These are phyloP conservation scores for Aphelenchoides besseyi DNA, from an alignment of 1,140 invertebrate genomes.

Conservation along the genomic window DNA sequence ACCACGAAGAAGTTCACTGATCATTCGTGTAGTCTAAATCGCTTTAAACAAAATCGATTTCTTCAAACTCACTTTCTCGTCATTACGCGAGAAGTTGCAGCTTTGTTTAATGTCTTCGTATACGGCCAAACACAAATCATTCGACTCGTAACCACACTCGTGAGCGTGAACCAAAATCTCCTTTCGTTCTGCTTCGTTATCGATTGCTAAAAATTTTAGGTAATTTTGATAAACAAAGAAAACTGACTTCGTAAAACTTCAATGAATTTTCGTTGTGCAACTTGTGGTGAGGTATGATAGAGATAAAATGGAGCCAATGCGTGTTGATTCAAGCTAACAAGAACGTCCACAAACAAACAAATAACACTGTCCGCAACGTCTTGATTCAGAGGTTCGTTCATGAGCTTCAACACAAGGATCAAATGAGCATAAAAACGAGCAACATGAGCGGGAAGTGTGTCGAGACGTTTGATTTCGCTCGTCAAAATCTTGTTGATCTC, in stretches of 20 bases:
- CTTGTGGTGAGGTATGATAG: not conserved
- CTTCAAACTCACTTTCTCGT: constrained; percentile 14
- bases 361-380: constrained; percentile 5
- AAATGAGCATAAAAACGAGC: constrained; percentile 9
- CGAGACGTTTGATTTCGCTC: not conserved
- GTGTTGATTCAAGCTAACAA: not conserved
- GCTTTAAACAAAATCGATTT: not conserved
- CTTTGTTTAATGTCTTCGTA: not conserved
- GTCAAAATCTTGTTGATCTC: not conserved
- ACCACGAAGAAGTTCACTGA: constrained; percentile 36
- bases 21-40: constrained; percentile 11
- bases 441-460: not conserved
- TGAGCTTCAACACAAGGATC: not conserved
- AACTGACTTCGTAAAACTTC: not conserved
- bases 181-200: constrained; percentile 8
- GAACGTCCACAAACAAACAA: constrained; percentile 12
- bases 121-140: constrained; percentile 1
- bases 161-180: constrained; percentile 4
- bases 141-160: constrained; percentile 2
- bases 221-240: constrained; percentile 1
- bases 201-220: not conserved
- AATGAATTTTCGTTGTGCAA: not conserved
- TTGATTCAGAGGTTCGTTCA: not conserved
- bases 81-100: constrained; percentile 10
- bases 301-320: constrained; percentile 10